Base-by-base conservation (phyloP, 2,888 invertebrate genomes). In the Polydrusus pterygomalis region DNA sequence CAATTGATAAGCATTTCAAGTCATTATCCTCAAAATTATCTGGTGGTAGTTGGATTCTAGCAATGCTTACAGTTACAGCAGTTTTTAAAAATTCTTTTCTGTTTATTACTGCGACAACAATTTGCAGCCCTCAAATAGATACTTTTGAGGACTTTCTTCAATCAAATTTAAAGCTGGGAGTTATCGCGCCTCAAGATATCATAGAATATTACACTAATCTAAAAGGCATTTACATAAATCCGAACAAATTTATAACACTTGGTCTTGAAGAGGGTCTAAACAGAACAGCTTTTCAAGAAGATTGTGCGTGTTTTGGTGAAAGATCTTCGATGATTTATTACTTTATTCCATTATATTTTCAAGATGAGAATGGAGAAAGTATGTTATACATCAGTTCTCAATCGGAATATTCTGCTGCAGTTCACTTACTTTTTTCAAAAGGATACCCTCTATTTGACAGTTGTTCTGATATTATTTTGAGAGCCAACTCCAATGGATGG, bases 381-480 rank as follows among this genome's bases (percentile, higher is more conserved):
- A 34, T 51, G 1, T 2, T 54, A 54, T 40, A 67, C 34, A 2
- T 67, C 11, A 67, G 20, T 15, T 13, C 49, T 6, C 54, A 67
- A 51, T 11, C 18, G 30, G 30, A 54, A 2, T 34, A 11, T 10
- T 38, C 51, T 17, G 13, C 51, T 38, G 10, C 49, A 11, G 18
- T 67, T 34, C 67, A 67, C 18, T 30, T 67, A 51, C 51, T 67
- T 13, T 67, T 67, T 51, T 49, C 67, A 17, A 67, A 67, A 38
- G 67, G 67, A 0, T 34, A 67, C 18, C 67, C 67, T n/a, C 20
- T 67, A 34, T 51, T 67, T 18, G 38, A 47, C 17, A 17, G 13
- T 15, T 67, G 67, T 17, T 1, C 15, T 11, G 8, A 30, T 10
- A 51, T 67, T 7, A 67, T 67, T 30, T 38, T 18, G 2, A 11